Evolutionary conservation across 2,113 vertebrate species (phyloP), one percentile per base, ranked within the genome.

Genomic region (Carassius auratus): DNA sequence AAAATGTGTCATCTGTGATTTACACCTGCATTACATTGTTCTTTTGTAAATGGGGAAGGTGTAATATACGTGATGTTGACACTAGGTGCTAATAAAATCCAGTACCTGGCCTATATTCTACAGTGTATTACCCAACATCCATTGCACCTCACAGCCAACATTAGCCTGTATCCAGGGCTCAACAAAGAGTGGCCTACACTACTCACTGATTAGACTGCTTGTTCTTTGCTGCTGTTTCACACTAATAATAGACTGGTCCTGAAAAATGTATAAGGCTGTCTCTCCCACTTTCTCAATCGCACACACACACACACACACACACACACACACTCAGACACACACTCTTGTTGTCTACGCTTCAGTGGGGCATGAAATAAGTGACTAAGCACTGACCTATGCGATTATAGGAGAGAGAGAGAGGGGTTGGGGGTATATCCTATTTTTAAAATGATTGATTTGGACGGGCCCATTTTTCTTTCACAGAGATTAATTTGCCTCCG

Each of bases 391-490:
- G 85, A 68, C 85, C 71, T 76, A 74, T 86, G 78, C 45, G 71
- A 86, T 74, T 77, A 87, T 52, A 74, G 75, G 38, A 59, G 50
- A 38, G 52, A 38, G 55, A 57, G 66, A 73, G 50, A 42, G 26
- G 5, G 48, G 45, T 38, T 36, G 26, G 81, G 26, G 68, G 48
- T 55, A 79, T 61, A 80, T 79, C 76, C 84, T 85, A 85, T 85
- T 85, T 85, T 85, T 80, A 80, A 85, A 85, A 73, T 80, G 84
- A 85, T 85, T 85, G 84, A 85, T 85, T 85, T 85, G 76, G 64
- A 79, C 66, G 3, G 84, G 62, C 62, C 84, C 30, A 85, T 85
- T 85, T 85, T 85, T 79, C 84, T 80, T 75, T 85, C 84, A 79
- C 68, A 59, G 66, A 85, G 68, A 85, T 85, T 80, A 85, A 85